Conservation (phyloP, 2,113 vertebrate species). For the Petaurus breviceps region DNA sequence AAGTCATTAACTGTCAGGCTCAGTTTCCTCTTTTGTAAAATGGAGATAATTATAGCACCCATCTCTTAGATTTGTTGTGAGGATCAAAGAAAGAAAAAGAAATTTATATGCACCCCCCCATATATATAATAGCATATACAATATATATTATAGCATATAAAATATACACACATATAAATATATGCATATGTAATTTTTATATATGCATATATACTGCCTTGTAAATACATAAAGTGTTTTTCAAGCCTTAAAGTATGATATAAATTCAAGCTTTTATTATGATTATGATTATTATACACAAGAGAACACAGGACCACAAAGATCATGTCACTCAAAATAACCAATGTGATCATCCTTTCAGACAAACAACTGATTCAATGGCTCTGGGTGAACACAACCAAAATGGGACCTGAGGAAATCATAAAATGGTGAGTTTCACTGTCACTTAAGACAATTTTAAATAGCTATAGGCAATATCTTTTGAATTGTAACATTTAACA, state of each 20-base stretch:
- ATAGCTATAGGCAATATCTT: not conserved
- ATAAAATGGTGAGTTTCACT: not conserved
- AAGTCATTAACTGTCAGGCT: not conserved
- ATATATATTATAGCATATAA: too few species aligned
- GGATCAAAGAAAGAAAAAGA: not conserved
- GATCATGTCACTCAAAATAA: not conserved
- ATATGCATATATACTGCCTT: not conserved
- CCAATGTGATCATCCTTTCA: not conserved
- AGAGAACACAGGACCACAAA: not conserved
- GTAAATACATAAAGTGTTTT: not conserved
- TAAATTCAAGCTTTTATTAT: not conserved
- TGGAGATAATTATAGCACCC: not conserved
- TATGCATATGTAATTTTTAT: too few species aligned
- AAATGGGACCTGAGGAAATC: not conserved
- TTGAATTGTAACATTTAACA: not conserved
- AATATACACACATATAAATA: too few species aligned
- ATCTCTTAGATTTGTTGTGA: not conserved
- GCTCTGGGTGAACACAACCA: not conserved
- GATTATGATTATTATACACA: not conserved
- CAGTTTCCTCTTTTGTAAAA: not conserved
- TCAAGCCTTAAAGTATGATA: not conserved
- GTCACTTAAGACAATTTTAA: not conserved
- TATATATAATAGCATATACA: too few species aligned
- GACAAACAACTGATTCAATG: not conserved
- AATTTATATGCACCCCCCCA: too few species aligned